Evolutionary conservation across 2,113 vertebrate genomes (phyloP).

Genomic region (Leiothrix lutea): DNA sequence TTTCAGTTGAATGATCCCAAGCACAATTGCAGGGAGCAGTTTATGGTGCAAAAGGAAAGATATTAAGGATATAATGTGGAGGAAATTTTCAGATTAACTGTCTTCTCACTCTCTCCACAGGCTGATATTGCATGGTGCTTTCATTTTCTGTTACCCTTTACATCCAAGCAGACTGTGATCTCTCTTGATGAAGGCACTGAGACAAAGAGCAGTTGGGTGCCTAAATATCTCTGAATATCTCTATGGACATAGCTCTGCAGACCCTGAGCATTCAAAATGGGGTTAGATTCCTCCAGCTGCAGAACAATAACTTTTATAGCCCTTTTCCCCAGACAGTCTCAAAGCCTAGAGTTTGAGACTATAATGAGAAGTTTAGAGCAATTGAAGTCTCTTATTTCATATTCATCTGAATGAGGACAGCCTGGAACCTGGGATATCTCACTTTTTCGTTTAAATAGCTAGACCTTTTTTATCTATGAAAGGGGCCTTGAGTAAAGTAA

Average conservation of each 20-base stretch:
- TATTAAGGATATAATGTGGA: slow-evolving; percentile 3
- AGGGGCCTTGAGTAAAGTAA: neutral
- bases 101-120: neutral
- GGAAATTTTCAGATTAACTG: slow-evolving; percentile 20
- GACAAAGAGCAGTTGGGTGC: slow-evolving; percentile 18
- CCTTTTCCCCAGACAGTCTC: slow-evolving; percentile 17
- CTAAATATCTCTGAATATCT: slow-evolving; percentile 27
- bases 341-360: slow-evolving; percentile 14
- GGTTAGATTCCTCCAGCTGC: slow-evolving; percentile 22
- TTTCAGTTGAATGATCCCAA: neutral
- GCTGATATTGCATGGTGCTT: neutral
- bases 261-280: neutral
- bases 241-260: neutral
- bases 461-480: neutral
- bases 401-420: neutral
- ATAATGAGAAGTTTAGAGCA: slow-evolving; percentile 23
- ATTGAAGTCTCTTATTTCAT: neutral
- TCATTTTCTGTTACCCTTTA: slow-evolving; percentile 1
- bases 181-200: slow-evolving; percentile 22
- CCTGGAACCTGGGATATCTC: neutral
- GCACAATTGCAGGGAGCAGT: neutral
- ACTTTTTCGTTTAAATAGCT: neutral
- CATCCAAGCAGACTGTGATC: neutral
- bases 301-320: slow-evolving; percentile 7
- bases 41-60: slow-evolving; percentile 31